Base-by-base conservation (phyloP, 2,797 vertebrate genomes). In the Catharus ustulatus region DNA sequence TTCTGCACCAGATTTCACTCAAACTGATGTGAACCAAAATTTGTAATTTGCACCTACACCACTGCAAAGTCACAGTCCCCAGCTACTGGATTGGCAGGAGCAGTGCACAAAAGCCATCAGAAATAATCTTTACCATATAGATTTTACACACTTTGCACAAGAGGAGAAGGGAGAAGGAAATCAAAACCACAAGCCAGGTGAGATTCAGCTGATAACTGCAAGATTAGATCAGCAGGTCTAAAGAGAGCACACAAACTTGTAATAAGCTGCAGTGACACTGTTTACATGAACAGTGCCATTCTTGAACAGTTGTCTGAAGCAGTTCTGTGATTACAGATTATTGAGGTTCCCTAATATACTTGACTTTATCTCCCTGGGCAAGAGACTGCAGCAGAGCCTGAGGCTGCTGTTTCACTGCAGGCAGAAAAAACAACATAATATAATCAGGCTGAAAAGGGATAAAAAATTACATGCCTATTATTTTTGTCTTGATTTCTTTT, bases 361-460 rank as follows among this genome's bases (percentile, higher is more conserved):
- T 54, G 29, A 51, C n/a, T 48, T 13, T 38, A 42, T 61, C 90
- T 81, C 61, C 20, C 68, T 80, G 72, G 15, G 8, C 55, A 71
- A 69, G 45, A 85, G 42, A 45, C 52, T 79, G 58, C 59, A 91
- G 73, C 42, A 84, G 38, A 90, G 77, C 74, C 84, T n/a, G 38
- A 77, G 34, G 90, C 85, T 86, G 57, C 42, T 94, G 29, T 32
- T 71, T 4, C 15, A 49, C 46, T 79, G 26, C 40, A 51, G 66
- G 40, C 36, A 82, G 54, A 83, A 66, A 10, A 64, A 69, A 73
- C 74, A 29, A 17, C 9, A 48, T 29, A 36, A 5, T 38, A 77
- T 54, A 88, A 84, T 36, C n/a, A 62, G 29, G 14, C 45, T 84
- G 71, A 58, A 90, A 66, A 92, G 11, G 36, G 68, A 38, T 89